These are phyloP conservation scores for Tortricodes alternella DNA, from an alignment of 2,888 invertebrate species.

Conservation along the genomic window DNA sequence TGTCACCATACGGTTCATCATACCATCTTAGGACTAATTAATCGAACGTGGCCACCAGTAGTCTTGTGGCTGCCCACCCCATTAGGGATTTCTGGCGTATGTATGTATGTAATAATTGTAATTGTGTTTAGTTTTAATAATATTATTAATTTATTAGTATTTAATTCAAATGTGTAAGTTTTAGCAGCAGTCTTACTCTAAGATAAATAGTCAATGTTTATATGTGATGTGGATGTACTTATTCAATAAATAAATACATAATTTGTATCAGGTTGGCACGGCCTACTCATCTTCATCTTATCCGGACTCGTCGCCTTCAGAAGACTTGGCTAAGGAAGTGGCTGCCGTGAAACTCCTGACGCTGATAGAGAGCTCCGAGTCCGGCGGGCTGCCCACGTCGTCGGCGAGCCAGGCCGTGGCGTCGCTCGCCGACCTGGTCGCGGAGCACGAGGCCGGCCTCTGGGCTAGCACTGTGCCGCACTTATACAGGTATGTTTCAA, in stretches of 20 bases:
- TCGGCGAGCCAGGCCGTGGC: constrained; percentile 48
- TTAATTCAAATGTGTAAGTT: too few species aligned
- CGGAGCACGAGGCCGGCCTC: constrained; percentile 81
- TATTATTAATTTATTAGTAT: too few species aligned
- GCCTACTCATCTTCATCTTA: constrained; percentile 64
- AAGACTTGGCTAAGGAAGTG: constrained; percentile 68
- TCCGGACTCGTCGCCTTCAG: constrained; percentile 68
- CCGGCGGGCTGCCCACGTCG: constrained; percentile 58
- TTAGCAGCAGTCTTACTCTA: neutral
- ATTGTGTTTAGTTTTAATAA: too few species aligned
- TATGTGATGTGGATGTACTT: neutral
- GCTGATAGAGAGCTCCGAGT: constrained; percentile 62
- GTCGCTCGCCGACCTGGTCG: constrained; percentile 63
- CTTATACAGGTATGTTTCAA: constrained; percentile 79
- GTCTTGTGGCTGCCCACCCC: too few species aligned
- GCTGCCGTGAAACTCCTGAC: constrained; percentile 65
- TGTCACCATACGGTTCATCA: too few species aligned
- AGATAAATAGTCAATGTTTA: too few species aligned
- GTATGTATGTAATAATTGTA: too few species aligned
- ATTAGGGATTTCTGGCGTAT: too few species aligned
- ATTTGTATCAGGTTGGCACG: constrained; percentile 63
- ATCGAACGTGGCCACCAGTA: too few species aligned
- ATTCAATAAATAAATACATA: neutral
- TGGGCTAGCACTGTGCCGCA: constrained; percentile 83
- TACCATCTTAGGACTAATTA: too few species aligned